phyloP scores from a whole-genome alignment of 2,113 vertebrate species.

The Pelmatolapia mariae region DNA sequence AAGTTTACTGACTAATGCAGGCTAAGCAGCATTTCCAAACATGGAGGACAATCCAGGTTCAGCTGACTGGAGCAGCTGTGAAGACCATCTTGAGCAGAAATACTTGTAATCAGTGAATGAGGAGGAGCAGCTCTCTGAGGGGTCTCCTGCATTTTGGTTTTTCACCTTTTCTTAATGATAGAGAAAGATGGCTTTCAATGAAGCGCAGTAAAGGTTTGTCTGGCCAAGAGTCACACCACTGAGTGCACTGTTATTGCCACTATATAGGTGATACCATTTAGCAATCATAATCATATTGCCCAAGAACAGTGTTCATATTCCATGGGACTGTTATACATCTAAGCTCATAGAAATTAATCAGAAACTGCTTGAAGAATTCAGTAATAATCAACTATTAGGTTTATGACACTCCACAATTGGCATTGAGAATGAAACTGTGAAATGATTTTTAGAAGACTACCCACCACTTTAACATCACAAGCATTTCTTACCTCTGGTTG shows the following conservation, averaged over 20 bases:
- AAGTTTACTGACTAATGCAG: not conserved
- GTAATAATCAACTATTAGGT: not conserved
- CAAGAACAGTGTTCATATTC: not conserved
- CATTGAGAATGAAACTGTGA: not conserved
- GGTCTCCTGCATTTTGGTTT: not conserved
- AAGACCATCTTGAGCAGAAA: not conserved
- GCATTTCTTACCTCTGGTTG: slow-evolving; percentile 84
- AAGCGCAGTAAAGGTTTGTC: not conserved
- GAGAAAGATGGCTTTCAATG: not conserved
- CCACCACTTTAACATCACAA: not conserved
- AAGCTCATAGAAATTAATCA: not conserved
- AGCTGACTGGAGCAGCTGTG: not conserved
- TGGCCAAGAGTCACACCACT: not conserved
- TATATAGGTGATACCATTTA: not conserved
- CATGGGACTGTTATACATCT: not conserved
- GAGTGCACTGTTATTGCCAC: not conserved
- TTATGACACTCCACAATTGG: not conserved
- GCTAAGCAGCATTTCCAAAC: not conserved
- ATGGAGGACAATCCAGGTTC: not conserved
- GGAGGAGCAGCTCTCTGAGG: not conserved
- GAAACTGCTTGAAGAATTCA: not conserved
- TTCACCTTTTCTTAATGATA: not conserved
- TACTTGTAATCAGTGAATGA: not conserved
- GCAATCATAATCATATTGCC: not conserved
- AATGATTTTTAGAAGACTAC: not conserved